A percentile compares a stretch with the other conserved stretches of the same genome.
Conservation (phyloP, 2,113 vertebrate genomes). For the Verasper variegatus region DNA sequence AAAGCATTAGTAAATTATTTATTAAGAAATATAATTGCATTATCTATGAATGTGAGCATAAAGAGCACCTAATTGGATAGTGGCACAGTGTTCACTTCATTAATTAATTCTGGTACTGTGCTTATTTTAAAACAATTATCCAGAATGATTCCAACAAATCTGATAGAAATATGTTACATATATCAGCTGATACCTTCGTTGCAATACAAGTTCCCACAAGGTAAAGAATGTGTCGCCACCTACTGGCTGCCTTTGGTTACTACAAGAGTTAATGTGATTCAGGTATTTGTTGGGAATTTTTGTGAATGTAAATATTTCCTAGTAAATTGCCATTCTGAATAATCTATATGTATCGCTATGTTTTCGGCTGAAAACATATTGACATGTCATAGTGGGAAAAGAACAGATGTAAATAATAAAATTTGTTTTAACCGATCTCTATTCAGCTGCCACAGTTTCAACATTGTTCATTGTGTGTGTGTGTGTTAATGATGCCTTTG, state of each 20-base stretch:
- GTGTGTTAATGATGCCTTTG: neutral
- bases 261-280: slow-evolving; percentile 26
- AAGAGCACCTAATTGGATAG: no score
- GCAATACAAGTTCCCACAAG: slow-evolving; percentile 1
- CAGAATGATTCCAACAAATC: no score
- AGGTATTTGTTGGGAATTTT: no score
- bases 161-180: neutral
- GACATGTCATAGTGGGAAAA: no score
- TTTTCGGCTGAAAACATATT: neutral
- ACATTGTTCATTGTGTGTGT: neutral
- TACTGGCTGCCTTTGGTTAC: slow-evolving; percentile 45
- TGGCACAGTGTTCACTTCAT: no score
- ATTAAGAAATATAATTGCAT: no score
- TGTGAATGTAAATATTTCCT: neutral
- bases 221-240: slow-evolving; percentile 54
- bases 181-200: neutral
- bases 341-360: neutral
- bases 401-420: neutral
- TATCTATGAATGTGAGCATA: neutral
- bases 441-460: neutral
- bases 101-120: no score
- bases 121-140: no score
- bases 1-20: neutral
- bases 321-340: neutral
- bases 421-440: neutral